Percentiles rank a stretch among this genome's conserved stretches.
phyloP scores from a whole-genome alignment of 2,888 invertebrate genomes.

The Yponomeuta sedellus region DNA sequence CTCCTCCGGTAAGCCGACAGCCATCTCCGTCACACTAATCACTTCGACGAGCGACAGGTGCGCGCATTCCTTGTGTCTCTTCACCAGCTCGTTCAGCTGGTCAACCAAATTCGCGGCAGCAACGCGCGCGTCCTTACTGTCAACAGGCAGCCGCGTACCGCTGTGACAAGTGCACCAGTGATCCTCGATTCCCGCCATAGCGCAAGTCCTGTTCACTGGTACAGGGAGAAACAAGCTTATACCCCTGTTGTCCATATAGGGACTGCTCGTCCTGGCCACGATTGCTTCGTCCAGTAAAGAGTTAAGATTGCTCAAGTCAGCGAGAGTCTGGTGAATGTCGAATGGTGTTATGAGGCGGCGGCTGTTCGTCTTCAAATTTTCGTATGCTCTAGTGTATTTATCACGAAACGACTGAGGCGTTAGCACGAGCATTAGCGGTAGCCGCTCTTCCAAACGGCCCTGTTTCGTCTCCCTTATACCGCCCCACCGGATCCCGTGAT shows the following conservation, averaged over 20 bases:
- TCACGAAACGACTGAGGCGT: slow-evolving; percentile 84
- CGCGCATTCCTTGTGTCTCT: slow-evolving; percentile 79
- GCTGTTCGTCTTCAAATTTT: slow-evolving; percentile 80
- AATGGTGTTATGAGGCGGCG: slow-evolving; percentile 86
- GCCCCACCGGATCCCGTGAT: slow-evolving; percentile 94
- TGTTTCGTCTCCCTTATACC: slow-evolving; percentile 88
- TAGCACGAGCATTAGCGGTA: slow-evolving; percentile 86
- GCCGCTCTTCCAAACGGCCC: slow-evolving; percentile 90
- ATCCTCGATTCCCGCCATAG: slow-evolving; percentile 84
- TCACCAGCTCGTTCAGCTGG: slow-evolving; percentile 80
- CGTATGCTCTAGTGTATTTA: slow-evolving; percentile 77
- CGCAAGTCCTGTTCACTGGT: slow-evolving; percentile 83
- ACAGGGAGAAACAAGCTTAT: slow-evolving; percentile 87
- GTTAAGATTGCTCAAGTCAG: slow-evolving; percentile 79
- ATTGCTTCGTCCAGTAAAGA: slow-evolving; percentile 57
- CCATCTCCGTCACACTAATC: slow-evolving; percentile 80
- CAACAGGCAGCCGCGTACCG: slow-evolving; percentile 72
- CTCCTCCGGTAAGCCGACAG: slow-evolving; percentile 36
- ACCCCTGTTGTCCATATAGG: slow-evolving; percentile 70
- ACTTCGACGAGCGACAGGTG: slow-evolving; percentile 78
- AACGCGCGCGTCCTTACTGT: slow-evolving; percentile 71
- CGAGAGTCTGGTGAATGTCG: slow-evolving; percentile 88
- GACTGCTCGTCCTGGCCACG: slow-evolving; percentile 40
- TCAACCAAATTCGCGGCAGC: slow-evolving; percentile 79
- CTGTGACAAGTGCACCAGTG: slow-evolving; percentile 94